A percentile compares a stretch with the other conserved stretches of the same genome.
These are phyloP conservation scores for Tinea trinotella DNA, from an alignment of 2,888 invertebrate genomes.

Conservation along the genomic window DNA sequence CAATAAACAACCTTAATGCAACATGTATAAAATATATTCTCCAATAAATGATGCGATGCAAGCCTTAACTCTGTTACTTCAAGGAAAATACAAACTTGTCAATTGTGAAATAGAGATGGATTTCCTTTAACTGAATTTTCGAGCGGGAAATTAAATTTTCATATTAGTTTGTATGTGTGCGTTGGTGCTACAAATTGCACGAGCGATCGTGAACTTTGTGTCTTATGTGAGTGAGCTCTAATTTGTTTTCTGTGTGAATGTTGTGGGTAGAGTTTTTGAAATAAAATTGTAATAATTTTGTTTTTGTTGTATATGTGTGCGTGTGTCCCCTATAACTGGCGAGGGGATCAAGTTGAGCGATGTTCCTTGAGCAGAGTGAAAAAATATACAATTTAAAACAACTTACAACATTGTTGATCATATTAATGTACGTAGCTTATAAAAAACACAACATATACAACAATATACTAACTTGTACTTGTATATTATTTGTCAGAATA, in stretches of 20 bases:
- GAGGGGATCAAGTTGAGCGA: too few relatives aligned
- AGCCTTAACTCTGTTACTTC: neutral
- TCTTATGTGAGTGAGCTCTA: neutral
- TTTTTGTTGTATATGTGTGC: neutral
- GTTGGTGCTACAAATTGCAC: neutral
- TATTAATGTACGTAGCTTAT: too few relatives aligned
- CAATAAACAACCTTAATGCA: neutral
- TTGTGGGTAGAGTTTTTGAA: neutral
- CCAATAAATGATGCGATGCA: neutral
- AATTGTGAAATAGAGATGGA: neutral
- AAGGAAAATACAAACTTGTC: neutral
- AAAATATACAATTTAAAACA: neutral
- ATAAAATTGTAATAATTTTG: conserved; percentile 7
- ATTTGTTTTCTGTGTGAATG: neutral
- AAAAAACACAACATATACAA: too few relatives aligned
- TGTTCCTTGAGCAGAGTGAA: too few relatives aligned
- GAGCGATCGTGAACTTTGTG: neutral
- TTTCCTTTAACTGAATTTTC: neutral
- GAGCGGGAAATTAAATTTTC: conserved; percentile 7
- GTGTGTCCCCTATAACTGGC: too few relatives aligned
- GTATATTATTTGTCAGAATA: too few relatives aligned
- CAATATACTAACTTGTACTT: too few relatives aligned
- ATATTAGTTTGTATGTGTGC: neutral
- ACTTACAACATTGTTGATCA: neutral
- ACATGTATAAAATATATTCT: neutral